phyloP scores from a whole-genome alignment of 2,888 invertebrate genomes.

The Macropis europaea region DNA sequence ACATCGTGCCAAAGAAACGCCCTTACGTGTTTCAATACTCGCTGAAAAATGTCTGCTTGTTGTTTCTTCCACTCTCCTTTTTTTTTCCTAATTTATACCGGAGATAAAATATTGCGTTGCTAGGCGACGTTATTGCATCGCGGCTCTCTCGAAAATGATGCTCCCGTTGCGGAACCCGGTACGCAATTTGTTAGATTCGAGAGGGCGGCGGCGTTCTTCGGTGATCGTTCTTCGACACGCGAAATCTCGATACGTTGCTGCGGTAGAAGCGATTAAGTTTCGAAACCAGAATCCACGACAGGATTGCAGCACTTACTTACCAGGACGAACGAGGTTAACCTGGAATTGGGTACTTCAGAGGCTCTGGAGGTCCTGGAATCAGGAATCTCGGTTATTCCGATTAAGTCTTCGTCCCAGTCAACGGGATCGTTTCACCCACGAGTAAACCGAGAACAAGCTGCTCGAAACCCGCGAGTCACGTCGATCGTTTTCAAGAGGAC shows the following conservation, averaged over 20 bases:
- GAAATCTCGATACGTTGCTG: slow-evolving; percentile 33
- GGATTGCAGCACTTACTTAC: slow-evolving; percentile 70
- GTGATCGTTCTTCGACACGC: slow-evolving; percentile 37
- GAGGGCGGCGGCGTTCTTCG: slow-evolving; percentile 22
- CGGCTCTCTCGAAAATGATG: not conserved
- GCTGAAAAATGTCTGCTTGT: no score
- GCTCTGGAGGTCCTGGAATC: slow-evolving; percentile 50
- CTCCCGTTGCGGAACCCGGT: not conserved
- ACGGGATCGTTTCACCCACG: slow-evolving; percentile 23
- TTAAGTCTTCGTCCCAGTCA: slow-evolving; percentile 58
- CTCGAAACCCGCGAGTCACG: slow-evolving; percentile 16
- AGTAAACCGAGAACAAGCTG: slow-evolving; percentile 22
- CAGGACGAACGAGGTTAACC: slow-evolving; percentile 66
- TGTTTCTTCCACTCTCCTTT: no score
- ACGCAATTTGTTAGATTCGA: slow-evolving; percentile 32
- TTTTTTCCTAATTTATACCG: no score
- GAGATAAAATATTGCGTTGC: slow-evolving; percentile 9
- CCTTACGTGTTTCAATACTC: no score
- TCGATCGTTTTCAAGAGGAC: not conserved
- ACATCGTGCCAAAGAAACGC: no score
- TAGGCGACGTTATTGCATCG: slow-evolving; percentile 6
- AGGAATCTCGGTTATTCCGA: slow-evolving; percentile 72
- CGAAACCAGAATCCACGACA: slow-evolving; percentile 64
- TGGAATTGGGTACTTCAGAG: slow-evolving; percentile 64
- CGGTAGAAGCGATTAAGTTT: slow-evolving; percentile 55